A percentile compares a stretch with the other conserved stretches of the same genome.
These are phyloP conservation scores for Drosophila nikananu DNA, from an alignment of 1,140 invertebrate genomes.

Conservation along the genomic window DNA sequence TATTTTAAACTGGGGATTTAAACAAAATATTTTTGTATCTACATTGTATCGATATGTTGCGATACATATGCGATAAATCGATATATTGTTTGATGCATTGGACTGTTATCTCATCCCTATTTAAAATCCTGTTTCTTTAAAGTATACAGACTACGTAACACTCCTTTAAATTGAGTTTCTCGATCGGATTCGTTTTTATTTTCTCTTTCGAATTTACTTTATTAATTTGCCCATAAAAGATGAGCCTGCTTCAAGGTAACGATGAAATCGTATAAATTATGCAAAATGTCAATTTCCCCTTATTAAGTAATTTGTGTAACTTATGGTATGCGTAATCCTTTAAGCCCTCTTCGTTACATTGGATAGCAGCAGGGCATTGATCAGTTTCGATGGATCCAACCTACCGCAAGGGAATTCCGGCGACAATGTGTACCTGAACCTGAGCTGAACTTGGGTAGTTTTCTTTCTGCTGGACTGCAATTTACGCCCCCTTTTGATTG, in stretches of 20 bases:
- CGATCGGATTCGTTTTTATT: background rate
- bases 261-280: background rate
- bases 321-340: slow-evolving; percentile 1
- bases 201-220: background rate
- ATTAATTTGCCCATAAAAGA: background rate
- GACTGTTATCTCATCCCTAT: too few species aligned
- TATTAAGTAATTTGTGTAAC: slow-evolving; percentile 3
- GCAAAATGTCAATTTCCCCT: background rate
- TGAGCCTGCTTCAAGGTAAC: background rate
- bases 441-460: slow-evolving; percentile 5
- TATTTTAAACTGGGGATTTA: too few species aligned
- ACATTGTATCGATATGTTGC: too few species aligned
- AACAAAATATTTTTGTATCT: too few species aligned
- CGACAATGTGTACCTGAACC: slow-evolving; percentile 23
- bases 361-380: slow-evolving; percentile 10
- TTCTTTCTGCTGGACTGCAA: slow-evolving; percentile 21
- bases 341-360: background rate
- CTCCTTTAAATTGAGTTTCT: background rate
- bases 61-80: too few species aligned
- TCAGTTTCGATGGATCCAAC: slow-evolving; percentile 36
- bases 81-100: too few species aligned
- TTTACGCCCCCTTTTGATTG: slow-evolving; percentile 59
- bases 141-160: background rate
- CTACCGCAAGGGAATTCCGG: slow-evolving; percentile 34
- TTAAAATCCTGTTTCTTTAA: background rate